Percentiles rank a stretch among this genome's conserved stretches.
phyloP scores from a whole-genome alignment of 2,113 vertebrate species.

The Turnix velox region DNA sequence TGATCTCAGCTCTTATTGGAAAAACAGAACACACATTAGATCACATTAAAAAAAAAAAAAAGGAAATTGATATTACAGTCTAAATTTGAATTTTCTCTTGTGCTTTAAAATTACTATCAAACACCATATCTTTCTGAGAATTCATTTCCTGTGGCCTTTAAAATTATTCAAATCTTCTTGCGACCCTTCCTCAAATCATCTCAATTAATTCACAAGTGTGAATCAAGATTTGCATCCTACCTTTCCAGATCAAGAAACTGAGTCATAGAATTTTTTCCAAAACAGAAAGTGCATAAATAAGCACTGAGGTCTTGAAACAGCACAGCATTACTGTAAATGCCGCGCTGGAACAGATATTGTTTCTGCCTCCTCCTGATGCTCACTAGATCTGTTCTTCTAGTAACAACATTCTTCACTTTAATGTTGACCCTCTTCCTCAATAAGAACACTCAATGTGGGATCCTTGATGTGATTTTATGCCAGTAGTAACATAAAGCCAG shows the following conservation, averaged over 20 bases:
- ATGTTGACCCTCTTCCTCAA: not conserved
- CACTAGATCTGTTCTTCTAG: not conserved
- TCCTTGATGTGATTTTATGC: not conserved
- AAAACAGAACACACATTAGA: not conserved
- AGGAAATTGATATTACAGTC: not conserved
- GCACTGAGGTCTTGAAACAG: not conserved
- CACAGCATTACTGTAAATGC: not conserved
- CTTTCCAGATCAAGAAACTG: not conserved
- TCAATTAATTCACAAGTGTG: not conserved
- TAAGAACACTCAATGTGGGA: fast-evolving
- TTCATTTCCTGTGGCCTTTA: not conserved
- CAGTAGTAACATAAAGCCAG: not conserved
- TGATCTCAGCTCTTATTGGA: not conserved
- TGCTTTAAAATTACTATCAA: not conserved
- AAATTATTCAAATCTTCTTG: not conserved
- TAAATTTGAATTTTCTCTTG: not conserved
- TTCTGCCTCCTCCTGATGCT: not conserved
- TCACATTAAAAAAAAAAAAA: not conserved
- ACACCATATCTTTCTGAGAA: not conserved
- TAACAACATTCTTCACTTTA: not conserved
- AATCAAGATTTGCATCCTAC: not conserved
- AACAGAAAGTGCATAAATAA: not conserved
- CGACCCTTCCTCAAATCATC: not conserved
- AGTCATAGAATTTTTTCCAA: not conserved
- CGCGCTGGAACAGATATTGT: not conserved